phyloP scores from a whole-genome alignment of 1,140 invertebrate species.

The Hypsibius dujardini region DNA sequence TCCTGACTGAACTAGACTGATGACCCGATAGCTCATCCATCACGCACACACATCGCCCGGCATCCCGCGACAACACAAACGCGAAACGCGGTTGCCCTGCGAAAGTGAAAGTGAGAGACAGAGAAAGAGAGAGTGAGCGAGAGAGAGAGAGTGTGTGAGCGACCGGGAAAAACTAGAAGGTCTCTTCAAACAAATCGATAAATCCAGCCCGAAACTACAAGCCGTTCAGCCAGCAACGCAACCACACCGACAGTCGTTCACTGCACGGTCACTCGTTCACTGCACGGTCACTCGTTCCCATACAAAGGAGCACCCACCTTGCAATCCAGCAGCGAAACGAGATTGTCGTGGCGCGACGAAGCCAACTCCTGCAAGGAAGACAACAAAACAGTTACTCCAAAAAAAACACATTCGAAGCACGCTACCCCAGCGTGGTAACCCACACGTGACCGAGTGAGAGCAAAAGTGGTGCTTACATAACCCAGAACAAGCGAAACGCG shows the following conservation, averaged over 20 bases:
- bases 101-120: too few species aligned
- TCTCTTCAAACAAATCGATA: neutral
- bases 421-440: neutral
- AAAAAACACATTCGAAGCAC: conserved; percentile 15
- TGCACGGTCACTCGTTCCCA: neutral
- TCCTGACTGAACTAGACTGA: too few species aligned
- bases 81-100: too few species aligned
- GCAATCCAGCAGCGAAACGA: conserved; percentile 87
- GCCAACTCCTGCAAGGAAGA: conserved; percentile 59
- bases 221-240: neutral
- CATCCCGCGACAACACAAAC: too few species aligned
- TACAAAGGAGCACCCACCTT: conserved; percentile 45
- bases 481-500: neutral
- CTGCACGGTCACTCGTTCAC: neutral
- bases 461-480: neutral
- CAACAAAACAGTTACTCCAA: conserved; percentile 19
- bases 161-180: too few species aligned
- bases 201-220: neutral
- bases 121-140: too few species aligned
- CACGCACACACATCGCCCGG: too few species aligned
- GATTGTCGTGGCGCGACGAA: conserved; percentile 89
- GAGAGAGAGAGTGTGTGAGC: too few species aligned
- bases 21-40: too few species aligned
- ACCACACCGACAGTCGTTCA: neutral
- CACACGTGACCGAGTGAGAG: neutral